Evolutionary conservation across 2,113 vertebrate species (phyloP).

Genomic region (Chloroceryle aenea): DNA sequence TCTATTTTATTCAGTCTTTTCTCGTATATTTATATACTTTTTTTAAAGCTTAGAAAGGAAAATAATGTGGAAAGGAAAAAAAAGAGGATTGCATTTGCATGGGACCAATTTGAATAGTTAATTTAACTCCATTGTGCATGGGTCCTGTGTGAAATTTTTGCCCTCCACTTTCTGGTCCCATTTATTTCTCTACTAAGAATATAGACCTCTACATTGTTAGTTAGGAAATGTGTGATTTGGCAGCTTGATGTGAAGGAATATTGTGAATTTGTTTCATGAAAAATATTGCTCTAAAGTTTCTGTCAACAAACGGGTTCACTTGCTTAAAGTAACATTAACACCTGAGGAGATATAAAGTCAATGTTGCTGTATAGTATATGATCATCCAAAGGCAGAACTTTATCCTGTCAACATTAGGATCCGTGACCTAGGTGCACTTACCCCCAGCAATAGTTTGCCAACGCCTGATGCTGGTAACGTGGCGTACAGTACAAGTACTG

Average conservation of each 20-base stretch:
- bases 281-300: neutral
- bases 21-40: neutral
- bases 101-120: neutral
- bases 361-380: neutral
- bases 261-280: neutral
- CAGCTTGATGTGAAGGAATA: neutral
- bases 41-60: constrained; percentile 40
- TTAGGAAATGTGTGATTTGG: neutral
- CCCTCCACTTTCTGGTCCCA: neutral
- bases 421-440: neutral
- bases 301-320: neutral
- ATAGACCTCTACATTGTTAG: neutral
- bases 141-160: constrained; percentile 13
- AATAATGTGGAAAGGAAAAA: neutral
- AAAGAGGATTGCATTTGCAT: neutral
- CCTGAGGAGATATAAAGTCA: neutral
- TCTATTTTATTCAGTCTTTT: neutral
- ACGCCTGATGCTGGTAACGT: accelerated
- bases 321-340: neutral
- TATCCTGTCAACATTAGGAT: neutral
- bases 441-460: neutral
- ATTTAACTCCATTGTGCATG: neutral
- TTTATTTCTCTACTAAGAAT: neutral
- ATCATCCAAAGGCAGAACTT: neutral
- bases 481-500: neutral